These are phyloP conservation scores for Amphipoea lucens DNA, from an alignment of 2,888 invertebrate species.

Conservation along the genomic window DNA sequence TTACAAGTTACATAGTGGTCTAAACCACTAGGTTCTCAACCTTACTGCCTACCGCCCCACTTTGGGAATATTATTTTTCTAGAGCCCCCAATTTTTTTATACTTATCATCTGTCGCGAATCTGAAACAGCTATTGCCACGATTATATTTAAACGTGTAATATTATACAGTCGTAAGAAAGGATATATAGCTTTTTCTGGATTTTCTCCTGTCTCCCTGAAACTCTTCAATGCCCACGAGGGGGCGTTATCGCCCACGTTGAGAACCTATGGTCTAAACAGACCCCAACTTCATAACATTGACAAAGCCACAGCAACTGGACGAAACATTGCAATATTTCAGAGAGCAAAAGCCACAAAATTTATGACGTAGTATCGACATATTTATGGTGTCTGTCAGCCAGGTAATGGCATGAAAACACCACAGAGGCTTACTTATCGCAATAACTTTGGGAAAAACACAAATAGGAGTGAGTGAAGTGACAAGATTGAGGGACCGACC, in stretches of 20 bases:
- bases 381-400: conserved; percentile 88
- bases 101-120: neutral
- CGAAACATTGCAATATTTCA: conserved; percentile 74
- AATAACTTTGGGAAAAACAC: conserved; percentile 81
- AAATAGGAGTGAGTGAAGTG: conserved; percentile 77
- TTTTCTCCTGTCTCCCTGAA: neutral
- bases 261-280: conserved; percentile 3
- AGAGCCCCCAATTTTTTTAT: neutral
- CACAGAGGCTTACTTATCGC: conserved; percentile 81
- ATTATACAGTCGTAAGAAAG: neutral
- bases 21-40: neutral
- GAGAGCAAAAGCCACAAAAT: conserved; percentile 76
- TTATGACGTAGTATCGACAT: conserved; percentile 84
- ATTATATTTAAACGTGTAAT: neutral
- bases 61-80: neutral
- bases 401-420: conserved; percentile 90
- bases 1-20: neutral
- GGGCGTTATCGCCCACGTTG: neutral
- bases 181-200: neutral
- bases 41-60: neutral
- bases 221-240: neutral
- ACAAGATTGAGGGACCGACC: conserved; percentile 76
- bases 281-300: conserved; percentile 33
- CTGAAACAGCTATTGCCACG: neutral
- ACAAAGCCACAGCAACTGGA: conserved; percentile 59